Evolutionary conservation across 2,113 vertebrate genomes (phyloP).

Genomic region (zebrafish (Danio rerio)): DNA sequence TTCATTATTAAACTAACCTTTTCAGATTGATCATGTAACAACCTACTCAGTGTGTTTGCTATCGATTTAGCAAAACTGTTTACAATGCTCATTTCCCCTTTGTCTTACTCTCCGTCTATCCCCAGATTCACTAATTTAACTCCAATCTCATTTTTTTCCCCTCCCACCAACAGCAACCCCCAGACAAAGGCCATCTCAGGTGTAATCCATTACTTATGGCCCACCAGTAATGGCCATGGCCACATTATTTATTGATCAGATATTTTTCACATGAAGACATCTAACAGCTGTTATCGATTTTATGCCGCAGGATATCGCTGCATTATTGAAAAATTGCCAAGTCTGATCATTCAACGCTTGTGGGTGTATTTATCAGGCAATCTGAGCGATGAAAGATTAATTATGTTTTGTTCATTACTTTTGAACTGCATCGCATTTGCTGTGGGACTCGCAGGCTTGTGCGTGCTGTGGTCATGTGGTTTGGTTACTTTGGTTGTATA

Average conservation of each 20-base stretch:
- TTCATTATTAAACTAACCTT: not conserved
- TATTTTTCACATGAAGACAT: slow-evolving; percentile 62
- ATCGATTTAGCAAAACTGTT: not conserved
- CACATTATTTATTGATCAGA: slow-evolving; percentile 70
- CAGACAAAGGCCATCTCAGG: slow-evolving; percentile 39
- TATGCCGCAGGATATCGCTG: slow-evolving; percentile 60
- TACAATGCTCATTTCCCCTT: slow-evolving; percentile 43
- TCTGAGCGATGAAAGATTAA: slow-evolving; percentile 30
- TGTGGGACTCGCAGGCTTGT: not conserved
- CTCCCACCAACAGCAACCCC: not conserved
- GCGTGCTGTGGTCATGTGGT: not conserved
- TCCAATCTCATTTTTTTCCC: not conserved
- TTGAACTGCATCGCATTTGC: not conserved
- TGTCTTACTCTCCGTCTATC: slow-evolving; percentile 39
- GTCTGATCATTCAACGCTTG: slow-evolving; percentile 1
- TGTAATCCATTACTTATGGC: slow-evolving; percentile 58
- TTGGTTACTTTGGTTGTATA: not conserved
- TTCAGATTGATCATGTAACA: not conserved
- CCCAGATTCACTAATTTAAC: not conserved
- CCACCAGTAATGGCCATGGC: slow-evolving; percentile 44
- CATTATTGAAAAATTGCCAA: slow-evolving; percentile 67
- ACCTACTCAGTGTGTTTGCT: slow-evolving; percentile 39
- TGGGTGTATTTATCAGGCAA: slow-evolving; percentile 18
- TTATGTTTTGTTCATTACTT: slow-evolving; percentile 24
- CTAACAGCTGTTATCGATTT: slow-evolving; percentile 59